Percentiles rank a stretch among this genome's conserved stretches.
These are phyloP conservation scores for Alcedo quadribrachys DNA, from an alignment of 2,797 vertebrate species.

Conservation along the genomic window DNA sequence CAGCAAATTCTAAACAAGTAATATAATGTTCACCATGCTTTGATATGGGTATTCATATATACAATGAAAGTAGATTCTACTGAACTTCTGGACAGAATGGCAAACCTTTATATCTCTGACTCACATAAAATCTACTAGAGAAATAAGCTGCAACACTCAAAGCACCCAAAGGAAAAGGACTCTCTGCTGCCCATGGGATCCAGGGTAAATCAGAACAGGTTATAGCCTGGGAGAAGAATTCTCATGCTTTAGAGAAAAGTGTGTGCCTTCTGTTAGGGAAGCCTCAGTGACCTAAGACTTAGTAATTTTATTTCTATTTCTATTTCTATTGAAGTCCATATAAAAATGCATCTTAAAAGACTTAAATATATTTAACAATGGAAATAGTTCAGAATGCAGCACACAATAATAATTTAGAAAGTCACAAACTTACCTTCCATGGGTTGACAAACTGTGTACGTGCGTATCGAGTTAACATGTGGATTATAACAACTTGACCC, in stretches of 20 bases:
- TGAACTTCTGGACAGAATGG: neutral
- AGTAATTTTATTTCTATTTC: neutral
- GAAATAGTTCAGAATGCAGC: neutral
- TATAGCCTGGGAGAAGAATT: neutral
- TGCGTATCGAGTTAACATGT: slow-evolving; percentile 96
- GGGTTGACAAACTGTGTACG: slow-evolving; percentile 94
- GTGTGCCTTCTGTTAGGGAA: neutral
- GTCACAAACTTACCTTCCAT: slow-evolving; percentile 86
- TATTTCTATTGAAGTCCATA: neutral
- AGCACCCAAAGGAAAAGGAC: neutral
- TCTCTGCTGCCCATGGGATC: neutral
- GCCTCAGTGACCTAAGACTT: neutral
- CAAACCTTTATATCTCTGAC: neutral
- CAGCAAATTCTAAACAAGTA: neutral
- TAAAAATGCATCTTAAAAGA: neutral
- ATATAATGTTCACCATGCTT: neutral
- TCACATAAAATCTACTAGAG: neutral
- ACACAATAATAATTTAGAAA: neutral
- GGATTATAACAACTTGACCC: slow-evolving; percentile 98
- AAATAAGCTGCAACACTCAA: neutral
- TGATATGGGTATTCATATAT: neutral
- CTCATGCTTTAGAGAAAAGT: neutral
- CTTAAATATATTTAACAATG: neutral
- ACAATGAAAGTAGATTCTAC: neutral
- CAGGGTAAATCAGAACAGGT: neutral